These are phyloP conservation scores for Melipona quadrifasciata DNA, from an alignment of 1,140 invertebrate genomes.

Conservation along the genomic window DNA sequence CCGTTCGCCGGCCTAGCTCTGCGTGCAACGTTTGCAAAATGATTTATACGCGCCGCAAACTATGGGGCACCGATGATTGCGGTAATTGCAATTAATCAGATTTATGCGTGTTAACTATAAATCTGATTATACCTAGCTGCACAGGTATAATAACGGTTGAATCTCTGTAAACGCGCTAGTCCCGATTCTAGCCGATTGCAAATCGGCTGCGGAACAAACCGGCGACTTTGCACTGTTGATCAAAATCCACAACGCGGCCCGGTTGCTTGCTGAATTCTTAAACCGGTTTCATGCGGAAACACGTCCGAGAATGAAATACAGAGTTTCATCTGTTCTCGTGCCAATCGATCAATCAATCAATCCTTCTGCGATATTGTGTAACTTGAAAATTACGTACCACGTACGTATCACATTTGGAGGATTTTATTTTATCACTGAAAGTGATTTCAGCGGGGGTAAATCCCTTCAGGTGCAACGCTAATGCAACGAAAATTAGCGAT, in stretches of 20 bases:
- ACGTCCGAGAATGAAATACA: no score
- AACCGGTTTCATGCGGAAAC: no score
- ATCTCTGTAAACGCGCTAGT: constrained; percentile 46
- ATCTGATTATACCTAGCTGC: constrained; percentile 57
- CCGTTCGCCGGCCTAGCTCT: neutral
- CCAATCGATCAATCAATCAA: no score
- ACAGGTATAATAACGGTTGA: constrained; percentile 51
- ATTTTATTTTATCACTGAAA: no score
- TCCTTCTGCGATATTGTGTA: no score
- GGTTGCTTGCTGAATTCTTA: neutral
- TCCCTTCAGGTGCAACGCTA: no score
- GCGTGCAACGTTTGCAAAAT: neutral
- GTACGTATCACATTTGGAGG: no score
- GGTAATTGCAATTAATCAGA: constrained; percentile 64
- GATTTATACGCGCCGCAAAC: constrained; percentile 39
- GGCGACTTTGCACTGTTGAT: constrained; percentile 25
- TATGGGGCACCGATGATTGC: constrained; percentile 52
- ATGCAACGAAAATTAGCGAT: no score
- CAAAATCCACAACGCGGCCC: neutral
- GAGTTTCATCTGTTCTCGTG: no score
- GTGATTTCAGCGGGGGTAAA: no score
- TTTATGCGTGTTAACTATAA: constrained; percentile 64
- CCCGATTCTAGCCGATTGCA: constrained; percentile 27
- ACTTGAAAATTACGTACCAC: no score
- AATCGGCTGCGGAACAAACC: constrained; percentile 50